A percentile compares a stretch with the other conserved stretches of the same genome.
These are phyloP conservation scores for Linurgus olivaceus DNA, from an alignment of 2,797 vertebrate genomes.

Conservation along the genomic window DNA sequence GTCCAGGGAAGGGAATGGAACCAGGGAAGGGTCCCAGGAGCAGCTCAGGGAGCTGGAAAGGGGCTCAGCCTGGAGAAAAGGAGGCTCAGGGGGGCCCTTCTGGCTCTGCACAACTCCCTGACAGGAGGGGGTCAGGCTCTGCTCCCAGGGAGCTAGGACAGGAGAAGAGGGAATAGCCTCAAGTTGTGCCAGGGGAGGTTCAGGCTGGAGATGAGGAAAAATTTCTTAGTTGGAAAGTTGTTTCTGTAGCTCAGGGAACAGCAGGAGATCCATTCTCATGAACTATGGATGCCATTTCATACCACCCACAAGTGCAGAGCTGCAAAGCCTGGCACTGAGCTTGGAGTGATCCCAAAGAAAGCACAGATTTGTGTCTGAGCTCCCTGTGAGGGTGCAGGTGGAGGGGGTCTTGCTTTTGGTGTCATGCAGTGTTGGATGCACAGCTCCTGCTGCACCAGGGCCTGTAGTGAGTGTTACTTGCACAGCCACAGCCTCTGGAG, in stretches of 20 bases:
- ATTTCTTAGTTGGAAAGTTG: background rate
- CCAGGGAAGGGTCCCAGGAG: background rate
- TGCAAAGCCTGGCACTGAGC: background rate
- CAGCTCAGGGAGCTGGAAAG: rapidly evolving
- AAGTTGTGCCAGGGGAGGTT: background rate
- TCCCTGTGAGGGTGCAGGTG: background rate
- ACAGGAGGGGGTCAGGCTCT: rapidly evolving
- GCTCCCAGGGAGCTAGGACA: background rate
- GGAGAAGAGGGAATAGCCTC: rapidly evolving
- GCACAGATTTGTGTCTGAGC: background rate
- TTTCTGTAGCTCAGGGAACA: background rate
- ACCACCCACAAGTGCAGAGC: background rate
- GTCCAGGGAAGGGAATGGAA: background rate
- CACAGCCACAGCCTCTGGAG: background rate
- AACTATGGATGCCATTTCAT: background rate
- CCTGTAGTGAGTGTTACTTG: background rate
- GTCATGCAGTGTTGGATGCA: background rate
- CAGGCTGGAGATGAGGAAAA: background rate
- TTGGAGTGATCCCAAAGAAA: background rate
- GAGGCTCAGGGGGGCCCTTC: rapidly evolving
- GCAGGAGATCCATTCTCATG: background rate
- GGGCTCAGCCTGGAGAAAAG: background rate
- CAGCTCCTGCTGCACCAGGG: background rate
- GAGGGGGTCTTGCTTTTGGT: background rate
- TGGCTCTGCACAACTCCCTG: background rate